These are phyloP conservation scores for Heterocephalus glaber DNA, from an alignment of 2,113 vertebrate genomes.

Conservation along the genomic window DNA sequence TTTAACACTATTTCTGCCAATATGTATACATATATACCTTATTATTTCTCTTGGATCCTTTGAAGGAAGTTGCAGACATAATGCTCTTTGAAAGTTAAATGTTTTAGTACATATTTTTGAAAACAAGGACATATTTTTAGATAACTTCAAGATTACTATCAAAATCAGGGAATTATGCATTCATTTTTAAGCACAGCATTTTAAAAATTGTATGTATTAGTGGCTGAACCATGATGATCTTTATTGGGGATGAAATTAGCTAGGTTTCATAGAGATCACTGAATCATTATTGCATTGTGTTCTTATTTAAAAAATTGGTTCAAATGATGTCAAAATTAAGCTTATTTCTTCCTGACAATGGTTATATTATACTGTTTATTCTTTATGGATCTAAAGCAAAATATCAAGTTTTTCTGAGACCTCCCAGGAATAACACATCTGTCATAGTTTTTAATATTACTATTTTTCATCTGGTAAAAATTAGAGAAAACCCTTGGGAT, in stretches of 20 bases:
- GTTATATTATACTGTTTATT: conserved; percentile 76
- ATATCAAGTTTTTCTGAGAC: conserved; percentile 80
- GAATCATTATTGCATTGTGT: conserved; percentile 76
- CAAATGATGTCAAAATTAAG: conserved; percentile 77
- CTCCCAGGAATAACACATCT: conserved; percentile 84
- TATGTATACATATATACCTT: neutral
- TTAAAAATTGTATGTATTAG: neutral
- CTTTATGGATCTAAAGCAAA: conserved; percentile 81
- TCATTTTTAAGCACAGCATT: conserved; percentile 20
- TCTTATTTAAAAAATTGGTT: conserved; percentile 80
- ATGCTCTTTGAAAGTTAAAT: neutral
- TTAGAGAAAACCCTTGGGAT: conserved; percentile 47
- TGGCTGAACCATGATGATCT: conserved; percentile 27
- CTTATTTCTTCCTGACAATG: conserved; percentile 76
- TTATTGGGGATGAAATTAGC: conserved; percentile 42
- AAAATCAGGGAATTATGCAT: conserved; percentile 32
- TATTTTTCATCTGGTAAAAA: conserved; percentile 82
- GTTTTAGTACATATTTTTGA: conserved; percentile 11
- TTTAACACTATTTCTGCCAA: neutral
- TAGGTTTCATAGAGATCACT: conserved; percentile 35
- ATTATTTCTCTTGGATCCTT: neutral
- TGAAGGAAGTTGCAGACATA: neutral
- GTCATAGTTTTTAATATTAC: conserved; percentile 81
- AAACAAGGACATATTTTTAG: conserved; percentile 5
- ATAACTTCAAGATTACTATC: neutral